A percentile compares a stretch with the other conserved stretches of the same genome.
These are phyloP conservation scores for Heterodera filipjevi DNA, from an alignment of 2,888 invertebrate genomes.

Conservation along the genomic window DNA sequence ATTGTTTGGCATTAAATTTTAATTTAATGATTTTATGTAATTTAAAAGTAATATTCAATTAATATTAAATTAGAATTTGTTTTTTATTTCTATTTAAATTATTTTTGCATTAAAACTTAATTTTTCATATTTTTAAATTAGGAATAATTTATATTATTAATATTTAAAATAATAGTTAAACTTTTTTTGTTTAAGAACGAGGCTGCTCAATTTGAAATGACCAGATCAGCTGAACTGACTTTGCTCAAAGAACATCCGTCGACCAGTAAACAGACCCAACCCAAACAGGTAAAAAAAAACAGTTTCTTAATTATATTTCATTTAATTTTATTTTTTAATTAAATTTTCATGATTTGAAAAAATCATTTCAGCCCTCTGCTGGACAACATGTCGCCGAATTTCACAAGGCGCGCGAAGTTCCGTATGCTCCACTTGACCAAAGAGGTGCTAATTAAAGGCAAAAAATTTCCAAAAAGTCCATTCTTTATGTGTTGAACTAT, in stretches of 20 bases:
- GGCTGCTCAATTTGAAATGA: slow-evolving; percentile 43
- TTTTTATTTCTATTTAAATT: no score
- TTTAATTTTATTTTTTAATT: neutral
- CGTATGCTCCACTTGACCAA: slow-evolving; percentile 36
- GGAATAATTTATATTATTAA: no score
- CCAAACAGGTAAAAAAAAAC: neutral
- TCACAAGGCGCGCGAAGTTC: slow-evolving; percentile 32
- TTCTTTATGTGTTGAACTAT: no score
- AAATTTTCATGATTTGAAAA: neutral
- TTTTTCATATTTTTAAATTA: no score
- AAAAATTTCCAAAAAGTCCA: no score
- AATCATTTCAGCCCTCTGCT: neutral
- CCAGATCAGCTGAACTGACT: slow-evolving; percentile 41
- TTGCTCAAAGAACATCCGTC: slow-evolving; percentile 26
- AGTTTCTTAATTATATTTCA: no score
- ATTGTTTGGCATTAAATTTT: no score
- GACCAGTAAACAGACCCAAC: slow-evolving; percentile 7
- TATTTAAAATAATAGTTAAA: no score
- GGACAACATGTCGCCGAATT: neutral
- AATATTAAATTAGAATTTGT: no score
- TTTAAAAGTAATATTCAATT: slow-evolving; percentile 13
- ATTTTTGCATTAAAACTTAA: no score
- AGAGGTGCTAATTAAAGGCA: slow-evolving; percentile 12
- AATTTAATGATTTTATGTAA: no score
- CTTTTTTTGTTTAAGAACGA: slow-evolving; percentile 33